Evolutionary conservation across 2,888 invertebrate species (phyloP).

Genomic region (Drosophila fungiperda): DNA sequence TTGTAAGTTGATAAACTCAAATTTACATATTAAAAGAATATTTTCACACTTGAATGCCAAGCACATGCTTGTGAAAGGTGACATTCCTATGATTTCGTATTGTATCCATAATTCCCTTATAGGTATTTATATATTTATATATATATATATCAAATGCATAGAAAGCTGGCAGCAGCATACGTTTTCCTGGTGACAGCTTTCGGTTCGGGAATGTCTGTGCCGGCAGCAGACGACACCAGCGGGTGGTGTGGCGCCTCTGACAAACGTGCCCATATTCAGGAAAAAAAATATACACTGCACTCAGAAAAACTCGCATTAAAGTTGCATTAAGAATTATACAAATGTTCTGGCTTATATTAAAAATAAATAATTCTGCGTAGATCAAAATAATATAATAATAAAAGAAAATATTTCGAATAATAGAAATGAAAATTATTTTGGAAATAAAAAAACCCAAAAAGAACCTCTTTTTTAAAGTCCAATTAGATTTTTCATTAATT

Average conservation of each 20-base stretch:
- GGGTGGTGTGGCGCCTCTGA: constrained; percentile 33
- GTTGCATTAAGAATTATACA: fast-evolving
- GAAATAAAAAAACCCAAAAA: neutral
- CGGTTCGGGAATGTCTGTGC: constrained; percentile 32
- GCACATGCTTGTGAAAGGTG: constrained; percentile 4
- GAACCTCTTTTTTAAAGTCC: neutral
- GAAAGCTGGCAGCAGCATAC: constrained; percentile 29
- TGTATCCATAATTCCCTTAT: constrained; percentile 7
- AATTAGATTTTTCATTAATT: neutral
- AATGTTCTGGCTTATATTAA: too few relatives aligned
- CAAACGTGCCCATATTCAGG: constrained; percentile 33
- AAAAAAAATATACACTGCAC: neutral
- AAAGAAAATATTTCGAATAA: neutral
- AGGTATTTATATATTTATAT: constrained; percentile 57
- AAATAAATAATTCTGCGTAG: neutral
- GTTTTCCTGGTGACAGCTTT: constrained; percentile 19
- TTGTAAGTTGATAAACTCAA: too few relatives aligned
- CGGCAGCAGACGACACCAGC: constrained; percentile 43
- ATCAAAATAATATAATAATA: neutral
- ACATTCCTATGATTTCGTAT: neutral
- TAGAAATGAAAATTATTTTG: too few relatives aligned
- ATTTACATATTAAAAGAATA: neutral
- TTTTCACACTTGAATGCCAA: constrained; percentile 3
- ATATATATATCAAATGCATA: constrained; percentile 61
- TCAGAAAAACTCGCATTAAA: neutral